phyloP scores from a whole-genome alignment of 2,113 vertebrate species.

The Ifrita kowaldi region DNA sequence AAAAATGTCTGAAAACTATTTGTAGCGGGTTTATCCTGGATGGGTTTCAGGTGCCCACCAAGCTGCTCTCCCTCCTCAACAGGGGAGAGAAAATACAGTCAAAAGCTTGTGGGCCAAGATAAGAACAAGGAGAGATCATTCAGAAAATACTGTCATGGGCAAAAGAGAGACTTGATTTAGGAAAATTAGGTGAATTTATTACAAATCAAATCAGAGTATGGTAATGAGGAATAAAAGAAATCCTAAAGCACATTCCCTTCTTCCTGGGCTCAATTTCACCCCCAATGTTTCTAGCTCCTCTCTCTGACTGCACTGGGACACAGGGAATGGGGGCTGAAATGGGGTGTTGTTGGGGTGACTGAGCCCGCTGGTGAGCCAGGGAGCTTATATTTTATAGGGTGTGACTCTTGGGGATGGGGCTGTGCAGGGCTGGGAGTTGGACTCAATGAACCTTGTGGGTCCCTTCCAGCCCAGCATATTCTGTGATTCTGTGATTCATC shows the following conservation, averaged over 20 bases:
- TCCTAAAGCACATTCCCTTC: background rate
- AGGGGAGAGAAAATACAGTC: background rate
- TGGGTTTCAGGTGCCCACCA: background rate
- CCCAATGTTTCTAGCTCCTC: rapidly evolving
- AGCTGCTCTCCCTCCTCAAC: background rate
- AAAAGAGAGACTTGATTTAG: background rate
- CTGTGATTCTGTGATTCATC: background rate
- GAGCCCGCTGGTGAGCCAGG: too few species aligned
- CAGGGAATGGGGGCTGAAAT: rapidly evolving
- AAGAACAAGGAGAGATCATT: background rate
- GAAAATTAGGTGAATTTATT: background rate
- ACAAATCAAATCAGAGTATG: background rate
- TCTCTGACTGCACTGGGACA: rapidly evolving
- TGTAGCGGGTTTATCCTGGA: background rate
- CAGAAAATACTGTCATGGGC: background rate
- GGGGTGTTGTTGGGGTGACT: too few species aligned
- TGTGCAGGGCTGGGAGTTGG: background rate
- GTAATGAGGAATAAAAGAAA: background rate
- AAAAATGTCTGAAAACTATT: background rate
- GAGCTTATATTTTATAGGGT: too few species aligned
- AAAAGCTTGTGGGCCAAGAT: rapidly evolving
- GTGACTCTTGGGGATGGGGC: background rate
- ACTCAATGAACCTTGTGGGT: background rate
- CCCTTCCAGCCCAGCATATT: background rate
- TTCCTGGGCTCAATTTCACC: background rate